Evolutionary conservation across 2,888 invertebrate genomes (phyloP), one percentile per base, ranked within the genome.

Genomic region (Exocentrus adspersus): DNA sequence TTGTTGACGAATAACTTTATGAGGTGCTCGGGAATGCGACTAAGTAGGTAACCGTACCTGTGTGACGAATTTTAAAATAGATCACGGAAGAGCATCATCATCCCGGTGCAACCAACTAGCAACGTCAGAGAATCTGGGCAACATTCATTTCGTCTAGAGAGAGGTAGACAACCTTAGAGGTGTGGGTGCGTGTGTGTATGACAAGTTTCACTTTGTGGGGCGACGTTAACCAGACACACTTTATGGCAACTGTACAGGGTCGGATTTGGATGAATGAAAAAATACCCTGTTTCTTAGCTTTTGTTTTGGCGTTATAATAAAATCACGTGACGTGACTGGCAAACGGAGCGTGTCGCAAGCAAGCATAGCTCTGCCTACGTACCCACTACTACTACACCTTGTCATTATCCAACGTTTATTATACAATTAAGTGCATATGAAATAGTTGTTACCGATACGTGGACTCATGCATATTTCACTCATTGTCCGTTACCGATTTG

Each of bases 11-110:
- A 24, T 24, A 24, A 24, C 7, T 24, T 24, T 7, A 24, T 24
- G 30, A 60, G 69, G 63, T 65, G 62, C 58, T 64, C 61, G 61
- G 51, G 60, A 48, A 61, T 50, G 65, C 64, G 64, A 57, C 45
- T 53, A 66, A 66, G 63, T 66, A 62, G 61, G 66, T 58, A 64
- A 32, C 60, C 51, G 19, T 61, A 62, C 60, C 63, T 59, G 62
- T 59, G 62, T 57, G 65, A 76, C 73, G 72, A 71, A 76, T 77
- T 76, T 78, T 69, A 77, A 80, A 80, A 80, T 80, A 79, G 79
- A 79, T 73, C 76, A 77, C 75, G 80, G 80, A 80, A 80, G 79
- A 76, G 67, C 64, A 66, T 66, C 67, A 76, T 66, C 64, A 66
- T 66, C 67, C 71, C 75, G 78, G 75, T 75, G 77, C 65, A 67